Evolutionary conservation across 1,140 invertebrate genomes (phyloP).

Genomic region (Trachelipus rathkii): DNA sequence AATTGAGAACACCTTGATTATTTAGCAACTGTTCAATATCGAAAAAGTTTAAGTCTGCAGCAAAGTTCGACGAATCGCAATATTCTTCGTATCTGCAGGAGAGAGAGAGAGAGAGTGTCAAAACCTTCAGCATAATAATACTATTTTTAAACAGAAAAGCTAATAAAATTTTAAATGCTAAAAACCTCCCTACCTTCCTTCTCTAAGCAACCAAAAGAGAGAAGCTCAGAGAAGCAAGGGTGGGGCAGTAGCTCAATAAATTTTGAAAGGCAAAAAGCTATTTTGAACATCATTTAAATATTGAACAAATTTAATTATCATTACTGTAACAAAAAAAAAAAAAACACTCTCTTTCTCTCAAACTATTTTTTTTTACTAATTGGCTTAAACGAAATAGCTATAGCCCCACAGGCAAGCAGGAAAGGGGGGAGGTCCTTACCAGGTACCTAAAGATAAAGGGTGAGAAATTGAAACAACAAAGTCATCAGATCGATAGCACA

Average conservation of each 20-base stretch:
- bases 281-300: too few species aligned
- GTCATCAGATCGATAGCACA: too few species aligned
- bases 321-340: too few species aligned
- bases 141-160: not conserved
- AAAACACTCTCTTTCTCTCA: not conserved
- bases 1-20: not conserved
- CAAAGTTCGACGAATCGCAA: not conserved
- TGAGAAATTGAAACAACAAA: too few species aligned
- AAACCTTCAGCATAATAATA: not conserved
- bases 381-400: not conserved
- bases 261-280: too few species aligned
- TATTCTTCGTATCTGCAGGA: not conserved
- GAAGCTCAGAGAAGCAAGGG: not conserved
- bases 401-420: not conserved
- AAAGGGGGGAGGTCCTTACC: not conserved
- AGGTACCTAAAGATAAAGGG: too few species aligned
- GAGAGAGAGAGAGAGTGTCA: conserved; percentile 2
- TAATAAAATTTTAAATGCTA: too few species aligned
- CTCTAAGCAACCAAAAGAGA: not conserved
- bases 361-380: not conserved
- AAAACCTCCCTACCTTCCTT: not conserved
- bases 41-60: conserved; percentile 3
- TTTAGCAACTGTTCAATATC: conserved; percentile 1
- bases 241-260: not conserved
- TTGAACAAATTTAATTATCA: too few species aligned